These are phyloP conservation scores for Ameiurus melas DNA, from an alignment of 2,113 vertebrate species.

Conservation along the genomic window DNA sequence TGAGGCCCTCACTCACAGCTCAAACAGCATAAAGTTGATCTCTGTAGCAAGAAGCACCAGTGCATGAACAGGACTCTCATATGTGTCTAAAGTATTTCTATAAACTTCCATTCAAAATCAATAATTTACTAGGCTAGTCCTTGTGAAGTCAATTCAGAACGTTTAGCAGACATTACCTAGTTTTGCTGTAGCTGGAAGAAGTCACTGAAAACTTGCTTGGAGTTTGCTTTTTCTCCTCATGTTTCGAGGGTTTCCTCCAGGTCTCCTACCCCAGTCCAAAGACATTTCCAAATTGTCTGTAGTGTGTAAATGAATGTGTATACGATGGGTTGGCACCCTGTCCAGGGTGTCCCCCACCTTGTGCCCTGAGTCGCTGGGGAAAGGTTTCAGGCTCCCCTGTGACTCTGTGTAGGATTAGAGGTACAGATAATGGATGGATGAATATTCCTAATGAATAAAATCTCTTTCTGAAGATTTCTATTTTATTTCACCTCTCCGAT, in stretches of 20 bases:
- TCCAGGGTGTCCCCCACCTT: too few species aligned
- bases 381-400: too few species aligned
- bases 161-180: background rate
- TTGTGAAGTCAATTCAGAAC: background rate
- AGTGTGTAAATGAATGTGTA: too few species aligned
- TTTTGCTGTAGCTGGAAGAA: background rate
- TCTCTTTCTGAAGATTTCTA: background rate
- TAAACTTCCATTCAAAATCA: background rate
- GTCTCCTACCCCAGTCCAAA: too few species aligned
- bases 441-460: background rate
- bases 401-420: too few species aligned
- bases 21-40: background rate
- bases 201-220: too few species aligned
- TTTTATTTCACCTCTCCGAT: background rate
- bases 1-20: background rate
- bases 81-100: background rate
- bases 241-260: too few species aligned
- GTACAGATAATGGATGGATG: too few species aligned
- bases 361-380: too few species aligned
- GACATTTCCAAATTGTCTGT: too few species aligned
- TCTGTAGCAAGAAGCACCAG: background rate
- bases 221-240: too few species aligned
- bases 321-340: too few species aligned
- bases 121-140: background rate
- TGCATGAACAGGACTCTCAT: background rate